Base-by-base conservation (phyloP, 2,888 invertebrate species). In the Rhimphoctona megacephalus region DNA sequence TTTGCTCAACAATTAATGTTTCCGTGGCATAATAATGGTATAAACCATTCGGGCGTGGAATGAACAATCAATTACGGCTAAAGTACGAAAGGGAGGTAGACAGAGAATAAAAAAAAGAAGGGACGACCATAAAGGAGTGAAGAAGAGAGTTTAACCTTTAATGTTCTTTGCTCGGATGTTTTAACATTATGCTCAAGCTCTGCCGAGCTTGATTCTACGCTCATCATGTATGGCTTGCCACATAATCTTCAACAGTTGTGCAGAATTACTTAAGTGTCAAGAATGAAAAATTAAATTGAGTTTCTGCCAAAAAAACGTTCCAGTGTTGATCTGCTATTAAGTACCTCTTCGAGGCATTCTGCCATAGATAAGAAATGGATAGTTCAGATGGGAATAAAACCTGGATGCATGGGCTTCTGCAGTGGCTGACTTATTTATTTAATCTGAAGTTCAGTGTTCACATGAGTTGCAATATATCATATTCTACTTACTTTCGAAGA, bases 1-100 rank as follows among this genome's bases (percentile, higher is more conserved):
- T 91, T 93, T 92, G 90, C 88, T 90, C 89, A 91, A 91, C 92
- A 93, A 93, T 93, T 93, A 93, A 93, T 93, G 92, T 92, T 90
- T 88, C 89, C 83, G 36, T 72, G 87, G 90, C 91, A 90, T 91
- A 91, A 92, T 91, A 91, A 90, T 90, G 89, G 87, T 90, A 92
- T 92, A 91, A 91, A 92, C 92, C 92, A 92, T 90, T 90, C 86
- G 86, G 73, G 89, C 86, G 87, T 84, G 85, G 77, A 83, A 86
- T 76, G 82, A 80, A 87, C 85, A 76, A 87, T 87, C 85, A 87
- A 87, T 85, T 85, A 82, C 79, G 39, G 2, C 11, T 57, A 72
- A 67, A 39, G 54, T 76, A 61, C 49, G 69, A 46, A 52, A 76
- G 73, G 70, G 39, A 74, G 4, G 6, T 43, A 66, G 54, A 14